Base-by-base conservation (phyloP, 2,797 vertebrate genomes). In the Nyctibius grandis region DNA sequence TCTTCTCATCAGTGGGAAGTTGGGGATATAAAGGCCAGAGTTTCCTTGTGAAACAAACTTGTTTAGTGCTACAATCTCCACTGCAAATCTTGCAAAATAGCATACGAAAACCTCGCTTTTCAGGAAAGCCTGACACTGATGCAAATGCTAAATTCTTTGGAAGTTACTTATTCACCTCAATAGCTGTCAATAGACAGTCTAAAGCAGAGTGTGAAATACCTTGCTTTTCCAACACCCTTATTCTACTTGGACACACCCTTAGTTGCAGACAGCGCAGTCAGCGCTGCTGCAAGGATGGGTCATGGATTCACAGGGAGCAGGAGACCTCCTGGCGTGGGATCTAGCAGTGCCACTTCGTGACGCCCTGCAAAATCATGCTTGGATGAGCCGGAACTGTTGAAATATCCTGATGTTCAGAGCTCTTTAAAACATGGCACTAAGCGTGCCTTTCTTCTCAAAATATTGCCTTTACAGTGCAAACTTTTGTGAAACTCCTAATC, bases 251-350 rank as follows among this genome's bases (percentile, higher is more conserved):
- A 51, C 36, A 80, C 8, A 47, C 14, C 40, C 19, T 31, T 21
- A 18, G 19, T 7, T 31, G 38, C 29, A 57, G 18, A 53, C 2
- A 57, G 34, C 0, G 1, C 0, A 4, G 20, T 29, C 34, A 33
- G 28, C n/a, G 11, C 9, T 17, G n/a, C 25, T 75, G n/a, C n/a
- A 57, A 47, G 60, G 44, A 33, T 4, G 0, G 0, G 7, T 18
- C n/a, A 18, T 0, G 1, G 54, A 15, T 64, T 72, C 26, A 2
- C 12, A 44, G 26, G 50, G 29, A 72, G 9, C 19, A 68, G 25
- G 29, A 38, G 3, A 44, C 13, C 22, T 50, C 17, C 40, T 74
- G 56, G 10, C 2, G 0, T 7, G 34, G 36, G 9, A 74, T 47
- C 64, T 28, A 11, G 11, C 31, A 51, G 26, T 48, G 53, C 34